phyloP scores from a whole-genome alignment of 2,888 invertebrate genomes.

The Pheosia gnoma region DNA sequence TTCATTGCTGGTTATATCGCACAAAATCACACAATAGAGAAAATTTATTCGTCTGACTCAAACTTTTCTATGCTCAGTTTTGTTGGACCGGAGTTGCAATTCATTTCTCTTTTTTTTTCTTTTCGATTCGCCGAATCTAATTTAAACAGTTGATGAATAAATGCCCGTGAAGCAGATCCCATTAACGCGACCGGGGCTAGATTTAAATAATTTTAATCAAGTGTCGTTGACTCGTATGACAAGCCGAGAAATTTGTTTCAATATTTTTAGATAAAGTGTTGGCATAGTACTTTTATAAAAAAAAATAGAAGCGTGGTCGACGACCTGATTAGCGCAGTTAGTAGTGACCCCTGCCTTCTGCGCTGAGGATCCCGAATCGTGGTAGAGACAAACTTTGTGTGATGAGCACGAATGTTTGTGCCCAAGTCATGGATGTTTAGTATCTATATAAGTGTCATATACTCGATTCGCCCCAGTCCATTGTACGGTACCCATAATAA shows the following conservation, averaged over 20 bases:
- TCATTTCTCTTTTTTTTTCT: conserved; percentile 39
- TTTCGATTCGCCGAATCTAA: conserved; percentile 22
- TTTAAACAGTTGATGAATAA: conserved; percentile 17
- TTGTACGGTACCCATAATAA: too few relatives aligned
- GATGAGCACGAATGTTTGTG: too few relatives aligned
- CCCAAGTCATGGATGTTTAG: too few relatives aligned
- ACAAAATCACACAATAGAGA: conserved; percentile 63
- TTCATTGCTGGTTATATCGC: conserved; percentile 66
- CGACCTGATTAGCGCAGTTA: too few relatives aligned
- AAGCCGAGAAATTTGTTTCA: background rate
- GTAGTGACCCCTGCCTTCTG: too few relatives aligned
- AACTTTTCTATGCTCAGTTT: conserved; percentile 51
- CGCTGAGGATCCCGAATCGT: too few relatives aligned
- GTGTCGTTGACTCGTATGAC: conserved; percentile 5
- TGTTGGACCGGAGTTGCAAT: conserved; percentile 47
- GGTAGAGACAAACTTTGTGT: too few relatives aligned
- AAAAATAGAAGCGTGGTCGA: too few relatives aligned
- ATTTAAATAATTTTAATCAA: conserved; percentile 6
- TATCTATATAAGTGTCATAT: too few relatives aligned
- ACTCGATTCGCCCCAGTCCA: too few relatives aligned
- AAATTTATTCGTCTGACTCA: conserved; percentile 62
- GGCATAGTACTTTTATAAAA: background rate
- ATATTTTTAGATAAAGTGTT: background rate
- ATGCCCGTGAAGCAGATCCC: background rate
- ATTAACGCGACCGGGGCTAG: background rate